Percentiles rank a stretch among this genome's conserved stretches.
Evolutionary conservation across 2,113 vertebrate species (phyloP).

Genomic region (Thymallus thymallus): DNA sequence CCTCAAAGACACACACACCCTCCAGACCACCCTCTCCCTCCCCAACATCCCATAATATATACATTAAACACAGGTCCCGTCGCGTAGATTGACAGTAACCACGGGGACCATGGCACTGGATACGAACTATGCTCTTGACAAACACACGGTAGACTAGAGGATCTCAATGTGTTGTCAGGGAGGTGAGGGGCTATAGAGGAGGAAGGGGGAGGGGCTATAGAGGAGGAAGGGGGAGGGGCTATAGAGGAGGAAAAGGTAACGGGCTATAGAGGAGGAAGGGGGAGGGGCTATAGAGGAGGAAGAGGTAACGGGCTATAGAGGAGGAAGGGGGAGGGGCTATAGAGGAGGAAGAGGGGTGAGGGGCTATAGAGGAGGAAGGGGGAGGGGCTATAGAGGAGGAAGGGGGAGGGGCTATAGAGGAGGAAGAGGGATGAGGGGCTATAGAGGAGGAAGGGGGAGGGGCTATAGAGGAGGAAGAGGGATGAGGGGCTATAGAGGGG

Average conservation of each 20-base stretch:
- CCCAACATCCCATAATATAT: conserved; percentile 6
- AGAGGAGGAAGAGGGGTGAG: neutral
- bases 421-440: neutral
- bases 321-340: too few species aligned
- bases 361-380: neutral
- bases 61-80: conserved; percentile 1
- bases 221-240: too few species aligned
- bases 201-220: neutral
- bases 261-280: neutral
- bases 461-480: neutral
- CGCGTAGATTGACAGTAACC: neutral
- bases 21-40: neutral
- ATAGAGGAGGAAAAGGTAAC: too few species aligned
- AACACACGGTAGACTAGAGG: neutral
- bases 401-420: too few species aligned
- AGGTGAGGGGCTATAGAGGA: neutral
- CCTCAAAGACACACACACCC: conserved; percentile 18
- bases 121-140: conserved; percentile 11
- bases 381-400: neutral
- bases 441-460: neutral
- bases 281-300: too few species aligned
- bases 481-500: too few species aligned
- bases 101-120: neutral
- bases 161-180: neutral
- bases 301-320: neutral